Evolutionary conservation across 2,888 invertebrate genomes (phyloP), one percentile per base, ranked within the genome.

Genomic region (Gonocerus acuteangulatus): DNA sequence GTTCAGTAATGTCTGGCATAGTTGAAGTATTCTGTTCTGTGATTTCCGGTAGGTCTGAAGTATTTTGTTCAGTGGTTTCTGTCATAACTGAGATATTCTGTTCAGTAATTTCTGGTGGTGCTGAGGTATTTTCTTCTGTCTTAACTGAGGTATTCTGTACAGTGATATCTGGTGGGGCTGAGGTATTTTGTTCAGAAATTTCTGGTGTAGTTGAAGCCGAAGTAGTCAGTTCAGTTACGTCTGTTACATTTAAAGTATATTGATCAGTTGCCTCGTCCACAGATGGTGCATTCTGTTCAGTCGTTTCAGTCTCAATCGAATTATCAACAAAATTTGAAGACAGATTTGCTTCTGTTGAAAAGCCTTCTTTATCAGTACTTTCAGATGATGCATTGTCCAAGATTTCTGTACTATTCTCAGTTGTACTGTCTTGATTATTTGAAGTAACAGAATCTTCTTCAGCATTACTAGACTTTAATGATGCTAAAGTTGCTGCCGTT

Each of bases 71-170:
- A 27, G 56, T 44, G 23, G 34, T 49, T 44, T 56, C 59, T n/a
- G 65, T 59, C n/a, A 67, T 61, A 23, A 62, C 63, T 15, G 67
- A 7, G 36, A 34, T 66, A 42, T 64, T 59, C 39, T 65, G 64
- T 61, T 65, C 71, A 57, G 72, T 72, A 67, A 23, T 60, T 58
- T 60, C 58, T 42, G 73, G 73, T 60, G 48, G 45, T 54, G 49
- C 71, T 71, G 70, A 74, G 72, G 71, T 72, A n/a, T 36, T 61
- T 47, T 44, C 48, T 18, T 48, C 60, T 56, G 62, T 4, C 15
- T 4, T 23, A 42, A 9, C 52, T 16, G 32, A 48, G 13, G 48
- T 62, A 45, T 47, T 51, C 36, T 54, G 13, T 49, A 57, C 63
- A 36, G 67, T 62, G 34, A 48, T 44, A 39, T 59, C 19, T 49